Evolutionary conservation across 2,113 vertebrate species (phyloP).

Genomic region (Rhizomys pruinosus): DNA sequence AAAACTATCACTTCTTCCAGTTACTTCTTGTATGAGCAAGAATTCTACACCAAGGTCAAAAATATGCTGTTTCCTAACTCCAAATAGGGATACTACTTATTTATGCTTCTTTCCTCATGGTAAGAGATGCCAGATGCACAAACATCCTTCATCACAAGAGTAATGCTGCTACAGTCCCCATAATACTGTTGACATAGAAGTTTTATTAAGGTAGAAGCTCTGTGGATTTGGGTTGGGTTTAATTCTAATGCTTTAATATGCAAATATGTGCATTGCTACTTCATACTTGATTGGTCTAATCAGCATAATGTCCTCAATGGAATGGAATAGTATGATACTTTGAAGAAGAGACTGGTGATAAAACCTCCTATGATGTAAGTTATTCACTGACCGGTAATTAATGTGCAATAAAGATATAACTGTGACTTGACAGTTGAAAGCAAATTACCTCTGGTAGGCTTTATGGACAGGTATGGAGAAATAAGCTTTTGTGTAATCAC

Average conservation of each 20-base stretch:
- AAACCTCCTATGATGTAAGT: neutral
- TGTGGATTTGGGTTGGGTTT: neutral
- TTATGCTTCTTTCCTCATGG: neutral
- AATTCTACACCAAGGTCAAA: neutral
- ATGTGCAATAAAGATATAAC: neutral
- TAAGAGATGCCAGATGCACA: neutral
- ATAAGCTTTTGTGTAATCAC: neutral
- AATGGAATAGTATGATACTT: neutral
- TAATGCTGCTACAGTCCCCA: neutral
- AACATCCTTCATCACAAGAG: neutral
- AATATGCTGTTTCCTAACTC: too few species aligned
- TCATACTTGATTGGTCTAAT: neutral
- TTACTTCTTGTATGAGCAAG: neutral
- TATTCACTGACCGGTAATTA: neutral
- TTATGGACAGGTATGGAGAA: neutral
- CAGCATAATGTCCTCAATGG: neutral
- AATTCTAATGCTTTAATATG: neutral
- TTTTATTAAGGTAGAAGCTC: too few species aligned
- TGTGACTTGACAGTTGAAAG: neutral
- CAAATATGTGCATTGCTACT: neutral
- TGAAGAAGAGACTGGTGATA: neutral
- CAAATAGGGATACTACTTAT: neutral
- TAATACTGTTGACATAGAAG: too few species aligned
- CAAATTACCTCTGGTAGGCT: too few species aligned
- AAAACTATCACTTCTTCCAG: neutral